These are phyloP conservation scores for Lamellibrachia satsuma DNA, from an alignment of 2,888 invertebrate species.

Conservation along the genomic window DNA sequence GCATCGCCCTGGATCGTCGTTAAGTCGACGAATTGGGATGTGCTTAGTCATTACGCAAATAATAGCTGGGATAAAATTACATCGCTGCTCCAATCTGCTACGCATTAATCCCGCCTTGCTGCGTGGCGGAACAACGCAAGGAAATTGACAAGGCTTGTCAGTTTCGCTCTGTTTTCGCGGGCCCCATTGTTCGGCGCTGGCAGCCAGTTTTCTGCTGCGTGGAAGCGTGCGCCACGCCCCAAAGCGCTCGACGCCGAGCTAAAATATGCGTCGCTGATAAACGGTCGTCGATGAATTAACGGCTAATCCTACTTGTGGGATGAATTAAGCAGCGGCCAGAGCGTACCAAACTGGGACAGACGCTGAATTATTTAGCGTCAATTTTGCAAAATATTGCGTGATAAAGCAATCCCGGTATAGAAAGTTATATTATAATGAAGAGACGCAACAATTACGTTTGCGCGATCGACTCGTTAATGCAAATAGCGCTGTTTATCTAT, in stretches of 20 bases:
- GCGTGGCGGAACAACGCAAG: not conserved
- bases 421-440: not conserved
- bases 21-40: not conserved
- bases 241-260: not conserved
- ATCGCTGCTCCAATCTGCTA: not conserved
- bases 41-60: constrained; percentile 17
- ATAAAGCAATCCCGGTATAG: not conserved
- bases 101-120: constrained; percentile 12
- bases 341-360: not conserved
- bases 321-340: not conserved
- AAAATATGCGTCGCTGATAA: not conserved
- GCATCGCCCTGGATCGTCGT: not conserved
- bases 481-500: not conserved
- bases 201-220: not conserved
- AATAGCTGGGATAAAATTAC: not conserved
- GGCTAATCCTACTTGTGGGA: not conserved
- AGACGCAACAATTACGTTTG: not conserved
- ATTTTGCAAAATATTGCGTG: not conserved
- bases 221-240: not conserved
- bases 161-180: not conserved
- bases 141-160: not conserved
- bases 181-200: not conserved
- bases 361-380: not conserved
- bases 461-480: constrained; percentile 1
- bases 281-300: not conserved